Evolutionary conservation across 2,113 vertebrate genomes (phyloP).

Genomic region (Toxotes chatareus): DNA sequence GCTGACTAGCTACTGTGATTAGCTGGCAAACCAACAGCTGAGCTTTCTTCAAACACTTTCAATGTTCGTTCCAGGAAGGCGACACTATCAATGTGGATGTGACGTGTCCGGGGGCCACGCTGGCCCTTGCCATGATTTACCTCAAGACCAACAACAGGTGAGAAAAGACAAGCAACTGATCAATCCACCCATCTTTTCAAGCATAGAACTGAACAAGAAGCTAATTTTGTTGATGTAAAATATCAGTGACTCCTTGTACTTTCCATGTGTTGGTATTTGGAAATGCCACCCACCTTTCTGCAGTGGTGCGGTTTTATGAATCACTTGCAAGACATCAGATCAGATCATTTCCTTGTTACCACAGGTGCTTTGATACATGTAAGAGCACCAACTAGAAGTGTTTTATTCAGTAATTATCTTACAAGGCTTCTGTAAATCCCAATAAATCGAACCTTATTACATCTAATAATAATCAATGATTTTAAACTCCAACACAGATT

Average conservation of each 20-base stretch:
- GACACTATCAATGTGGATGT: constrained; percentile 98
- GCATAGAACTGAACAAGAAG: background rate
- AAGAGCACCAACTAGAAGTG: background rate
- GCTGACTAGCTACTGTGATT: background rate
- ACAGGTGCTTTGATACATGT: background rate
- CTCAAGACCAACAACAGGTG: constrained; percentile 98
- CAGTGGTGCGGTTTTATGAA: background rate
- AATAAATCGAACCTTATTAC: too few species aligned
- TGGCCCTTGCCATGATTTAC: constrained; percentile 99
- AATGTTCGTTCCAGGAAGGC: constrained; percentile 87
- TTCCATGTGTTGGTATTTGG: background rate
- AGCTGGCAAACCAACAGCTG: too few species aligned
- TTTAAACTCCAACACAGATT: too few species aligned
- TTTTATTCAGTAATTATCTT: background rate
- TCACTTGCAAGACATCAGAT: too few species aligned
- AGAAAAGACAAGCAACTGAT: constrained; percentile 8
- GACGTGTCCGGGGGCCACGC: constrained; percentile 95
- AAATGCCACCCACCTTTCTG: background rate
- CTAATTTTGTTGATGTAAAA: background rate
- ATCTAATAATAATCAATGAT: too few species aligned
- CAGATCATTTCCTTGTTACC: background rate
- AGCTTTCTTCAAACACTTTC: background rate
- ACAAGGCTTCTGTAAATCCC: background rate
- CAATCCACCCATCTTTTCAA: background rate
- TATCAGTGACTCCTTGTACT: background rate